A percentile compares a stretch with the other conserved stretches of the same genome.
Conservation (phyloP, 2,797 vertebrate genomes). For the Hypotaenidia okinawae region DNA sequence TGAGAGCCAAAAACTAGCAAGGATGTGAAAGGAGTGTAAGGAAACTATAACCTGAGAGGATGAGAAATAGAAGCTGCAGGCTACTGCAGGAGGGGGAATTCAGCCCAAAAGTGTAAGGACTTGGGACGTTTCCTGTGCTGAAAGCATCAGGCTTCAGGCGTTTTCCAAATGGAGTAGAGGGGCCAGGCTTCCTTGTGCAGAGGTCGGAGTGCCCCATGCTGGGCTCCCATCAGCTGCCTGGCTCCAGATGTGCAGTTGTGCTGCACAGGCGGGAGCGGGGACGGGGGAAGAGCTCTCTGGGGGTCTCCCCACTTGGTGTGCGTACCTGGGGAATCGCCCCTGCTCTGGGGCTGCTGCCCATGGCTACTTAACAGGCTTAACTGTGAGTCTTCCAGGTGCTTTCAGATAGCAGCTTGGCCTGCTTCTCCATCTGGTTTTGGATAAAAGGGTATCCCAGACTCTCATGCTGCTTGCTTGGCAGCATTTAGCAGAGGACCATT, state of each 20-base stretch:
- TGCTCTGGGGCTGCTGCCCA: not conserved
- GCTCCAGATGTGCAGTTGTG: not conserved
- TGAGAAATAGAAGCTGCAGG: constrained; percentile 45
- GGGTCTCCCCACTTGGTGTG: not conserved
- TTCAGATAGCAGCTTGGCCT: not conserved
- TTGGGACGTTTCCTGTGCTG: constrained; percentile 29
- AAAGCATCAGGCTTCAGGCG: not conserved
- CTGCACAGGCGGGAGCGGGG: not conserved
- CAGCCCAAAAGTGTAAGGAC: not conserved
- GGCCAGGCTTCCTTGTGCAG: not conserved
- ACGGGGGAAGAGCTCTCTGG: not conserved
- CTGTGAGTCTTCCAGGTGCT: not conserved
- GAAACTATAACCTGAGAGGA: constrained; percentile 10
- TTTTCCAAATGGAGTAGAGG: not conserved
- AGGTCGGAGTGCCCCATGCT: not conserved
- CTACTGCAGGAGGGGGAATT: not conserved
- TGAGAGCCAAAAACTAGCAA: not conserved
- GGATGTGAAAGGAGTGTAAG: not conserved
- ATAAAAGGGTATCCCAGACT: not conserved
- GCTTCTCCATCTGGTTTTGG: not conserved
- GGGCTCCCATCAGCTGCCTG: not conserved
- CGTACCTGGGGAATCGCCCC: not conserved
- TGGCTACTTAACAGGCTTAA: not conserved
- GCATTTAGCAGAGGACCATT: not conserved
- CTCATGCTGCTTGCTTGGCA: not conserved